A percentile compares a stretch with the other conserved stretches of the same genome.
Conservation (phyloP, 2,797 vertebrate species). For the Pitangus sulphuratus region DNA sequence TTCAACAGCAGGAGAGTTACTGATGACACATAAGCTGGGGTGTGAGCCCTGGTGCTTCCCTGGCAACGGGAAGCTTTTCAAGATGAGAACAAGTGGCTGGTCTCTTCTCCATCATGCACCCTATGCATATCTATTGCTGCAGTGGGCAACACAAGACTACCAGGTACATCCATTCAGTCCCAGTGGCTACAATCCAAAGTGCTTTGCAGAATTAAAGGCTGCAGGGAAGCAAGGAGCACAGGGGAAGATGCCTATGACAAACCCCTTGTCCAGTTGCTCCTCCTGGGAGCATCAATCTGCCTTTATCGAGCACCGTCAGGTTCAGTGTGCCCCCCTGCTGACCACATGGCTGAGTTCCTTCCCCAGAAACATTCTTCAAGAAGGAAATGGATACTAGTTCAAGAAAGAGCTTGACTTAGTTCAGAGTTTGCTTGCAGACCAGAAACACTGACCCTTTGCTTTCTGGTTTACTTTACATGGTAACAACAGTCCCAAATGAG, state of each 20-base stretch:
- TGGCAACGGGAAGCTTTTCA: background rate
- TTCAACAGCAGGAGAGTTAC: background rate
- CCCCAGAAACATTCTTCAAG: background rate
- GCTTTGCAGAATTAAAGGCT: background rate
- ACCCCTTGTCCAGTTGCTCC: background rate
- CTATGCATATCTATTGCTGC: fast-evolving
- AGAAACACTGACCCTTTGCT: background rate
- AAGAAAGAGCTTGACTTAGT: background rate
- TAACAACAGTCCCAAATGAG: background rate
- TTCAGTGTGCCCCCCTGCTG: background rate
- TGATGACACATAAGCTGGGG: background rate
- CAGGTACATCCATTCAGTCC: background rate
- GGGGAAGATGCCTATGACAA: background rate
- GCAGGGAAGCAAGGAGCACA: fast-evolving
- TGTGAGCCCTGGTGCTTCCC: background rate
- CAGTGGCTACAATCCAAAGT: background rate
- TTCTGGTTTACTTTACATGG: background rate
- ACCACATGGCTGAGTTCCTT: background rate
- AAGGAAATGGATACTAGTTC: background rate
- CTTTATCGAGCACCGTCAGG: background rate
- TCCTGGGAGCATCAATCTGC: background rate
- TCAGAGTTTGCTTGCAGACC: background rate
- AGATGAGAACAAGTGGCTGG: background rate
- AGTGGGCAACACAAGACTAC: background rate
- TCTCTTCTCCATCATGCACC: background rate